phyloP scores from a whole-genome alignment of 2,797 vertebrate genomes.

The Acrossocheilus wenchowensis region DNA sequence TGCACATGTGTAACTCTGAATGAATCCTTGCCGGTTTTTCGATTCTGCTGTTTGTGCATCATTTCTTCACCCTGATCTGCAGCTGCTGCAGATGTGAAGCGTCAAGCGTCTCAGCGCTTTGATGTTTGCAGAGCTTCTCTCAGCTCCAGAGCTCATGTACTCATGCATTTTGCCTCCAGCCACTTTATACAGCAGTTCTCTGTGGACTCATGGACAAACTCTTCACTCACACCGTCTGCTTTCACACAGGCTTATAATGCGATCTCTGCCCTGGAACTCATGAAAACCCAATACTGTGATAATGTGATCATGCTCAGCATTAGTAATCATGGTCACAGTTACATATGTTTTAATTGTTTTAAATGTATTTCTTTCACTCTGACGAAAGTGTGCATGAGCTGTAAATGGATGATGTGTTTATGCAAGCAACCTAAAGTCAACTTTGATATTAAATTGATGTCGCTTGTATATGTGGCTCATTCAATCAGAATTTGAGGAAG shows the following conservation, averaged over 20 bases:
- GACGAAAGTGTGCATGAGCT: neutral
- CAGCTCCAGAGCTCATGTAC: neutral
- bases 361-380: neutral
- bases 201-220: neutral
- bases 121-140: conserved; percentile 6
- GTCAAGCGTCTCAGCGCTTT: neutral
- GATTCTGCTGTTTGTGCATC: neutral
- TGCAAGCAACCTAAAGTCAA: neutral
- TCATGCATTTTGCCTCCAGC: neutral
- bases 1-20: neutral
- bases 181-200: neutral
- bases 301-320: neutral
- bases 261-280: neutral
- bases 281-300: neutral
- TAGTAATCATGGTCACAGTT: neutral
- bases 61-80: neutral
- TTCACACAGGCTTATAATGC: neutral
- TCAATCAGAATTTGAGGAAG: neutral
- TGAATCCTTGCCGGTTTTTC: neutral
- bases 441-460: no score
- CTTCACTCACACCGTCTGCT: neutral
- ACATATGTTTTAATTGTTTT: neutral
- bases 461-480: neutral
- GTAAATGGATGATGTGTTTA: neutral
- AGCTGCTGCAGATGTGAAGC: neutral